A percentile compares a stretch with the other conserved stretches of the same genome.
Evolutionary conservation across 2,113 vertebrate genomes (phyloP).

Genomic region (Hippocampus comes): DNA sequence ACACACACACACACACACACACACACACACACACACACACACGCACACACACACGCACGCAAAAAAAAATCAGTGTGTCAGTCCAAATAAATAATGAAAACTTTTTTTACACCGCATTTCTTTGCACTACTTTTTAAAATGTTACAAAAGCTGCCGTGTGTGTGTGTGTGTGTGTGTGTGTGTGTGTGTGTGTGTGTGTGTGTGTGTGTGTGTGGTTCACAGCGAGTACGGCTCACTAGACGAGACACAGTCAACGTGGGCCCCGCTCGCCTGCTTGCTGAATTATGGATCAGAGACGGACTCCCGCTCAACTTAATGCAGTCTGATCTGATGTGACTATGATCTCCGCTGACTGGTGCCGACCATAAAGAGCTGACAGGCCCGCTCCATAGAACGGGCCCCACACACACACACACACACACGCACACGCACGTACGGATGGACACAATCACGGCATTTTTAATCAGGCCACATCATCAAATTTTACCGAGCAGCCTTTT

Average conservation of each 20-base stretch:
- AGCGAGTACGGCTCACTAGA: conserved; percentile 66
- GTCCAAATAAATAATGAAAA: conserved; percentile 70
- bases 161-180: conserved; percentile 22
- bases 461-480: conserved; percentile 41
- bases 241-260: conserved; percentile 69
- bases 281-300: conserved; percentile 75
- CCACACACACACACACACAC: conserved; percentile 35
- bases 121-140: conserved; percentile 64
- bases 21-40: too few species aligned
- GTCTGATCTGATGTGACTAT: conserved; percentile 74
- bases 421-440: not conserved
- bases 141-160: conserved; percentile 50
- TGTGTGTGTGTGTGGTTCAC: conserved; percentile 61
- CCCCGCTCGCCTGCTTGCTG: conserved; percentile 65
- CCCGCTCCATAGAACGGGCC: conserved; percentile 46
- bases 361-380: conserved; percentile 69
- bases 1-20: conserved; percentile 20
- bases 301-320: conserved; percentile 70
- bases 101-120: conserved; percentile 70
- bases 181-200: conserved; percentile 22
- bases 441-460: conserved; percentile 39
- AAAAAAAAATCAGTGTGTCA: conserved; percentile 46
- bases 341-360: conserved; percentile 67
- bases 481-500: conserved; percentile 30
- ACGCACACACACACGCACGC: not conserved